Evolutionary conservation across 2,797 vertebrate genomes (phyloP).

Genomic region (Pteropus rufus): DNA sequence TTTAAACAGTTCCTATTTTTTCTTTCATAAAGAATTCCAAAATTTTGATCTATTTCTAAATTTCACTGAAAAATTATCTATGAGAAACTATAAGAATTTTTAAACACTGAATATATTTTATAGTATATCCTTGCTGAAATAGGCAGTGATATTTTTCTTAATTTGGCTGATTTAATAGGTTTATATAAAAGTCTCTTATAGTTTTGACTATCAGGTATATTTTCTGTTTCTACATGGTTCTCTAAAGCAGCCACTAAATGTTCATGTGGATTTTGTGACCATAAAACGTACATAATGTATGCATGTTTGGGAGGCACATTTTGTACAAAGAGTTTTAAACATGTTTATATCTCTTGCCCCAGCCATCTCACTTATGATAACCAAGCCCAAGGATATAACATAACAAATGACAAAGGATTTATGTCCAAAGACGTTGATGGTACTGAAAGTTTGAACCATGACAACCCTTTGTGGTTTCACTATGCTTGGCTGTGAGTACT

Average conservation of each 20-base stretch:
- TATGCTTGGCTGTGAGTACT: neutral
- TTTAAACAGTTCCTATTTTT: neutral
- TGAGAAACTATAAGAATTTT: neutral
- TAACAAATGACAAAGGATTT: neutral
- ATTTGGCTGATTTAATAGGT: neutral
- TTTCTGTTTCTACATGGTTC: neutral
- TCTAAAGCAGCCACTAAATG: neutral
- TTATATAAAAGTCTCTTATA: neutral
- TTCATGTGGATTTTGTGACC: neutral
- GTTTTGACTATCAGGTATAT: neutral
- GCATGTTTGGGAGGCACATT: neutral
- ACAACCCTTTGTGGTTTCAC: neutral
- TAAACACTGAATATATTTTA: neutral
- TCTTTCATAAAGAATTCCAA: neutral
- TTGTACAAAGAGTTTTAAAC: neutral
- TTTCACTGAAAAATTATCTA: neutral
- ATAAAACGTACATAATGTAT: neutral
- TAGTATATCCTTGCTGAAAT: neutral
- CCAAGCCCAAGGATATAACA: neutral
- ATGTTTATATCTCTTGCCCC: neutral
- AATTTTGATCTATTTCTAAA: neutral
- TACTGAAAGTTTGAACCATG: neutral
- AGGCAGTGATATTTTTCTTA: neutral
- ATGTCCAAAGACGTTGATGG: neutral
- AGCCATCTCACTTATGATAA: neutral